A percentile compares a stretch with the other conserved stretches of the same genome.
Conservation (phyloP, 2,888 invertebrate genomes). For the Seira musarum region DNA sequence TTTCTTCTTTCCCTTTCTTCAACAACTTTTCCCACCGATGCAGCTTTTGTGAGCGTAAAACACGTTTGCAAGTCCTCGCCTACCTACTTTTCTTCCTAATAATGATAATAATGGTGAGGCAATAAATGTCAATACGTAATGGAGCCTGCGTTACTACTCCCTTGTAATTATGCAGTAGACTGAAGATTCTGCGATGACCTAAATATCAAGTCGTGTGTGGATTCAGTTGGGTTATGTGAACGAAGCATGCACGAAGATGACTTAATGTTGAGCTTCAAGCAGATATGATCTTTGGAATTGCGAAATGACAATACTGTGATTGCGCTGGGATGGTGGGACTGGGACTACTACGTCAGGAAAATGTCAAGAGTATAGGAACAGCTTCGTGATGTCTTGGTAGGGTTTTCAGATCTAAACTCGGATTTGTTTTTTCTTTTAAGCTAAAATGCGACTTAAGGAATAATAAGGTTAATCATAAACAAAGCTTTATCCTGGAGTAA, state of each 20-base stretch:
- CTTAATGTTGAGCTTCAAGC: not conserved
- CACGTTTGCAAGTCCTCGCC: too few relatives aligned
- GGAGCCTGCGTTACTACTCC: not conserved
- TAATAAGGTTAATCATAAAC: too few relatives aligned
- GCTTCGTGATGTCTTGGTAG: too few relatives aligned
- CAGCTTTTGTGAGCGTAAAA: too few relatives aligned
- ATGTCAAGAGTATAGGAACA: not conserved
- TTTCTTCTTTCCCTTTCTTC: not conserved
- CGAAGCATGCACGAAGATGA: not conserved
- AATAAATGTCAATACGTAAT: conserved; percentile 10
- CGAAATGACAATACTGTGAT: conserved; percentile 5
- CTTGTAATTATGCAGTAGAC: not conserved
- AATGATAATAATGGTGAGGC: not conserved
- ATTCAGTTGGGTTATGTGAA: too few relatives aligned
- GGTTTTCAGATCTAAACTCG: too few relatives aligned
- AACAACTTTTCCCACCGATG: not conserved
- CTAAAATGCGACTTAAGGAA: too few relatives aligned
- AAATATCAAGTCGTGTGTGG: not conserved
- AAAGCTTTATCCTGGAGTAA: too few relatives aligned
- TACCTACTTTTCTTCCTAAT: not conserved
- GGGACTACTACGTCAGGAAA: too few relatives aligned
- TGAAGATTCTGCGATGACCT: not conserved
- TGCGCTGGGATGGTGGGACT: not conserved
- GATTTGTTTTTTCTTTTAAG: too few relatives aligned
- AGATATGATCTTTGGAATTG: not conserved